phyloP scores from a whole-genome alignment of 2,113 vertebrate species.

The Micronisus gabar region DNA sequence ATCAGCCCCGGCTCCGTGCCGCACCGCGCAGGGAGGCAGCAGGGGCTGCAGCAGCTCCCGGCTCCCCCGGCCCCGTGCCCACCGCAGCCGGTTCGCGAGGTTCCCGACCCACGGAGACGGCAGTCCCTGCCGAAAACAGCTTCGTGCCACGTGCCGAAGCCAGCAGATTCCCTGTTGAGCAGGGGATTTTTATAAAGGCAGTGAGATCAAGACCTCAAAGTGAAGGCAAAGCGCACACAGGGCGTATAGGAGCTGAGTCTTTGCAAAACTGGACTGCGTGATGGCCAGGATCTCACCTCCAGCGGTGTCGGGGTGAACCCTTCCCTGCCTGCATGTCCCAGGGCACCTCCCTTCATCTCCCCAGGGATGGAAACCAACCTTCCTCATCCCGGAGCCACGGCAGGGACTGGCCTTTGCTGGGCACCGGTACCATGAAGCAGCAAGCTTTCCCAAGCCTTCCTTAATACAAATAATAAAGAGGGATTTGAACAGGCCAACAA shows the following conservation, averaged over 20 bases:
- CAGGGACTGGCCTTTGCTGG: not conserved
- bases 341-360: not conserved
- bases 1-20: not conserved
- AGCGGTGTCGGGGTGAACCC: not conserved
- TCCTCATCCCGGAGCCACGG: not conserved
- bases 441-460: not conserved
- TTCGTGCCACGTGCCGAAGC: rapidly evolving
- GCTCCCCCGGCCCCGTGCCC: not conserved
- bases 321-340: not conserved
- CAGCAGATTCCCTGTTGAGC: not conserved
- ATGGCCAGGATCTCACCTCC: not conserved
- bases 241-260: not conserved
- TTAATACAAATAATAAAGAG: not conserved
- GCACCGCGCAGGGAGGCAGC: not conserved
- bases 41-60: not conserved
- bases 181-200: not conserved
- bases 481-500: not conserved
- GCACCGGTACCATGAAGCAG: not conserved
- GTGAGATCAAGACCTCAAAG: not conserved
- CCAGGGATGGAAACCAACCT: not conserved
- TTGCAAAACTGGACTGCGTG: not conserved
- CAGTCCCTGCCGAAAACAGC: not conserved
- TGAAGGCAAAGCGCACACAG: not conserved
- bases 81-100: rapidly evolving
- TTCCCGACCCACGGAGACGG: not conserved